Evolutionary conservation across 1,140 invertebrate species (phyloP).

Genomic region (Aphelenchoides fujianensis): DNA sequence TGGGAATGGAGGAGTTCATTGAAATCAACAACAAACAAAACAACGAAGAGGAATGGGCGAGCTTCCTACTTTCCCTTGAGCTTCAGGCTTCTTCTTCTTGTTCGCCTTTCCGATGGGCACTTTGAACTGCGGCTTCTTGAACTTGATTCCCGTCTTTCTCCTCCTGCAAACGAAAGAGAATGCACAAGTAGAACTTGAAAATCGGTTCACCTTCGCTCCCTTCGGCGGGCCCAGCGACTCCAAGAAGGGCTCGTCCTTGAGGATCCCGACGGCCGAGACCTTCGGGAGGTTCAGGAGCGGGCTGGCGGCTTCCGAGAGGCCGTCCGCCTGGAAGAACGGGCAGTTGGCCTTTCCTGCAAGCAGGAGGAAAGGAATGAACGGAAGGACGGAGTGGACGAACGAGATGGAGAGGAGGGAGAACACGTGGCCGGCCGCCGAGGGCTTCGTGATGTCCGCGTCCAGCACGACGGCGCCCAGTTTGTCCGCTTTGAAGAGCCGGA

Average conservation of each 20-base stretch:
- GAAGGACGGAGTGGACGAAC: conserved; percentile 7
- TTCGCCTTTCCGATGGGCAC: not conserved
- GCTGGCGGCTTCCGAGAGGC: not conserved
- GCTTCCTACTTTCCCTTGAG: not conserved
- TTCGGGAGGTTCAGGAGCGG: not conserved
- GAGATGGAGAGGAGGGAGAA: not conserved
- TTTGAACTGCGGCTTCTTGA: conserved; percentile 18
- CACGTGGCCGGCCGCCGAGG: conserved; percentile 6
- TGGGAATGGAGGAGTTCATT: too few relatives aligned
- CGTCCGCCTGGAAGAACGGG: not conserved
- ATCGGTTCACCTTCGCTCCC: not conserved
- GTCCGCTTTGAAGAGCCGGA: not conserved
- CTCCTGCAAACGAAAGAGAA: not conserved
- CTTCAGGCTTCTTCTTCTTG: conserved; percentile 6
- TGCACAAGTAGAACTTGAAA: not conserved
- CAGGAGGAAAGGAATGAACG: not conserved
- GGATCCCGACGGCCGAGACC: conserved; percentile 11
- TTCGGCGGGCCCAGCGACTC: not conserved
- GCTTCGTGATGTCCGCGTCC: not conserved
- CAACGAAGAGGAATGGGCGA: too few relatives aligned
- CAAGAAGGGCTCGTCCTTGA: not conserved
- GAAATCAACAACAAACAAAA: too few relatives aligned
- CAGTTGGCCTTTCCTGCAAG: conserved; percentile 1
- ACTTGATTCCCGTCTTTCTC: not conserved
- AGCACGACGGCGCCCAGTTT: conserved; percentile 14